A percentile compares a stretch with the other conserved stretches of the same genome.
phyloP scores from a whole-genome alignment of 1,140 invertebrate species.

The Drosophila kepulauana region DNA sequence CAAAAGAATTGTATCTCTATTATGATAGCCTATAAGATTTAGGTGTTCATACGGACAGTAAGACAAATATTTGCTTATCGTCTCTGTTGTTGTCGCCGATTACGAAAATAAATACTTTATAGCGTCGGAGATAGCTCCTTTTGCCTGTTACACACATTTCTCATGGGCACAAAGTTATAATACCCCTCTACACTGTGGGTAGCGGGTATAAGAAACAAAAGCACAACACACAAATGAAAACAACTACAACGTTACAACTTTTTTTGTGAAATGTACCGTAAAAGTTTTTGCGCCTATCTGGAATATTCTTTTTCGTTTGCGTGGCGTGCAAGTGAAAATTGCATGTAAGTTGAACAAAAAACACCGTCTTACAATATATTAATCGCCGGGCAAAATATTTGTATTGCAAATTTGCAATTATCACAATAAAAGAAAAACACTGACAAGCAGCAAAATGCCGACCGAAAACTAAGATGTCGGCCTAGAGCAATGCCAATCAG shows the following conservation, averaged over 20 bases:
- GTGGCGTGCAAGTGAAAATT: neutral
- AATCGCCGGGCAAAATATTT: neutral
- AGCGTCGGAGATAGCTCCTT: too few relatives aligned
- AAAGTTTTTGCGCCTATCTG: constrained; percentile 19
- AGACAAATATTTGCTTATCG: too few relatives aligned
- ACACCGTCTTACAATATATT: constrained; percentile 1
- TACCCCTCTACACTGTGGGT: too few relatives aligned
- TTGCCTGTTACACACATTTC: too few relatives aligned
- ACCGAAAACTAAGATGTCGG: constrained; percentile 47
- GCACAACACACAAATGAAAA: constrained; percentile 4
- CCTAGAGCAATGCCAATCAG: neutral
- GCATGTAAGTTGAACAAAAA: neutral
- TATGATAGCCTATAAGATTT: too few relatives aligned
- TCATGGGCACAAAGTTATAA: too few relatives aligned
- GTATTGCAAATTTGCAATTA: neutral
- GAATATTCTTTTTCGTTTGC: constrained; percentile 8
- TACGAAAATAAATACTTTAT: too few relatives aligned
- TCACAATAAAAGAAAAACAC: neutral
- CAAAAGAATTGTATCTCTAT: too few relatives aligned
- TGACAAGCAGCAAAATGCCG: constrained; percentile 40
- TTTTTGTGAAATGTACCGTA: constrained; percentile 22
- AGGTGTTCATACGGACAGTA: too few relatives aligned
- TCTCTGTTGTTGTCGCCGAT: too few relatives aligned
- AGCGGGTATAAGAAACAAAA: neutral
- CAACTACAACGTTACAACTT: too few relatives aligned